Evolutionary conservation across 2,113 vertebrate species (phyloP), one percentile per base, ranked within the genome.

Genomic region (Lethenteron reissneri): DNA sequence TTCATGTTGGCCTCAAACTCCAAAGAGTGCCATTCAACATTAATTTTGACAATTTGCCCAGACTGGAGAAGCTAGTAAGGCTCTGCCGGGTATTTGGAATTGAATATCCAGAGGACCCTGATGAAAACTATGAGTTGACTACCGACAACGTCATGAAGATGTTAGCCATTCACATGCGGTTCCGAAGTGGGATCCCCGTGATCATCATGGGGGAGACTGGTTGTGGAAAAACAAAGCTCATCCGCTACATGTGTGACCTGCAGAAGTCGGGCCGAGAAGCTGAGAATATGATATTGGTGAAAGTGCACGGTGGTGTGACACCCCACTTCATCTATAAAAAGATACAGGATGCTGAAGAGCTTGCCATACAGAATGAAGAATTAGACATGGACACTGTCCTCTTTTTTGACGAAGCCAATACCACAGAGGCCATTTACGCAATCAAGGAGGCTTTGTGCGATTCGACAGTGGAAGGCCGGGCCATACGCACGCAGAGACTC

Each of bases 131-230:
- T 68, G 82, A 85, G 71, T 77, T 86, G 71, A 86, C 83, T 9
- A 75, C 81, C 64, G 85, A 86, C 77, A 85, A 85, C 72, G 81
- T 85, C 69, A 83, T 82, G 85, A 86, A 86, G 77, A 86, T 85
- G 81, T 73, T 86, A 75, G 84, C 84, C 58, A 84, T 86, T 76
- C 81, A 85, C 64, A 82, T 86, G 80, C 75, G 83, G 70, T 84
- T 86, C 75, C 76, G 84, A 3, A 84, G 83, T 78, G 83, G 79
- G 69, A 85, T 85, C 70, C 84, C 85, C 1, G 83, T 85, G 1
- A 80, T 86, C 71, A 80, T 85, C 75, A 85, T 86, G 83, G 83
- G 84, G 1, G 83, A 86, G 75, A 86, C 83, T 1, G 84, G 84
- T 15, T 85, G 85, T 76, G 83, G 85, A 7, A 86, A 85, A 74